Conservation (phyloP, 2,113 vertebrate genomes). For the Spizaetus ornatus region DNA sequence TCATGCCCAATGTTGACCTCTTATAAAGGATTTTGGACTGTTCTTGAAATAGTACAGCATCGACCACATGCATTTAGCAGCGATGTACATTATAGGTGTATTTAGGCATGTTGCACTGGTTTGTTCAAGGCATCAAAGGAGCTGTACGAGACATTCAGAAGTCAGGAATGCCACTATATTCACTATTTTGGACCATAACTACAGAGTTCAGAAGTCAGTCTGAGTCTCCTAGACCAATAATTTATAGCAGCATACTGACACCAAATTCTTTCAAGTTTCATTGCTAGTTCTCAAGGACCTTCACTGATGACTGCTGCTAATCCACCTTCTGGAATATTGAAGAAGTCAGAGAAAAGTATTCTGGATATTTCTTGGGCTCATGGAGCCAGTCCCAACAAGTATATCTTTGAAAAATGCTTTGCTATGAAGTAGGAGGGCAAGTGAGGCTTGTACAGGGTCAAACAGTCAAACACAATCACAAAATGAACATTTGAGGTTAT, state of each 20-base stretch:
- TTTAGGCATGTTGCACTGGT: neutral
- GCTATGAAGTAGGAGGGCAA: neutral
- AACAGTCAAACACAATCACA: neutral
- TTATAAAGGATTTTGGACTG: neutral
- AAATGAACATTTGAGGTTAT: neutral
- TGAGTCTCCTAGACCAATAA: neutral
- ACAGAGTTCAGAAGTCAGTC: neutral
- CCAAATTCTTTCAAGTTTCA: neutral
- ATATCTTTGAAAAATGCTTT: neutral
- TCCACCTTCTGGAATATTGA: neutral
- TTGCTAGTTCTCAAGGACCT: neutral
- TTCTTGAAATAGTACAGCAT: neutral
- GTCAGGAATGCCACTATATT: neutral
- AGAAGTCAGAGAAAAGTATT: neutral
- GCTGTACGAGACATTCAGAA: neutral
- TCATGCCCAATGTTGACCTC: neutral
- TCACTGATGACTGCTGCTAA: neutral
- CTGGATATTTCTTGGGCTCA: neutral
- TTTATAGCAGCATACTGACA: neutral
- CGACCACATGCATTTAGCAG: neutral
- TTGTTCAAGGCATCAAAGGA: neutral
- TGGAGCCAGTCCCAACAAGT: neutral
- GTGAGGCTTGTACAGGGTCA: neutral
- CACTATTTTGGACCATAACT: neutral
- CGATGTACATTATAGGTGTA: neutral